These are phyloP conservation scores for Catharus bicknelli DNA, from an alignment of 2,113 vertebrate genomes.

Conservation along the genomic window DNA sequence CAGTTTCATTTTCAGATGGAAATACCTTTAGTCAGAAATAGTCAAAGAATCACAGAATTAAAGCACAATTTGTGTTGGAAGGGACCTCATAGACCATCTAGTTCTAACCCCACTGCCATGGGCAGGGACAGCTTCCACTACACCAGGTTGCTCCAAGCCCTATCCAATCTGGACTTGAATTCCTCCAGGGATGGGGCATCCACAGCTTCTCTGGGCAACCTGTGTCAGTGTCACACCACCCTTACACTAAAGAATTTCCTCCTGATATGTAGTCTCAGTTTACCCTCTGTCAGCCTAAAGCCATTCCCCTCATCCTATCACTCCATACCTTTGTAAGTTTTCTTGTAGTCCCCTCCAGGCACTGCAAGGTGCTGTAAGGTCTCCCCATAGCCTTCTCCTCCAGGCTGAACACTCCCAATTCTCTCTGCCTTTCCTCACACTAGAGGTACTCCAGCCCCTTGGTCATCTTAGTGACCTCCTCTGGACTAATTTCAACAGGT, in stretches of 20 bases:
- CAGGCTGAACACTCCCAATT: neutral
- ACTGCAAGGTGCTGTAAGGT: neutral
- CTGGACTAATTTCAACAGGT: neutral
- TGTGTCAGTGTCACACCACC: neutral
- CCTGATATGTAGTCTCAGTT: neutral
- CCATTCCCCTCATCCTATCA: neutral
- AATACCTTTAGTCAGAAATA: neutral
- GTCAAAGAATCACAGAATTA: neutral
- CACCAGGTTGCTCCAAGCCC: fast-evolving
- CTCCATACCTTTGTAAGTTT: neutral
- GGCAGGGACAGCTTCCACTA: neutral
- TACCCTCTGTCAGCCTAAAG: neutral
- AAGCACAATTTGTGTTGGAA: neutral
- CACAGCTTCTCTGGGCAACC: fast-evolving
- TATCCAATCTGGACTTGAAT: neutral
- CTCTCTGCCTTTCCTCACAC: neutral
- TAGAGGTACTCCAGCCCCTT: neutral
- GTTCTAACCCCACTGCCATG: neutral
- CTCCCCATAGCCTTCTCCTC: neutral
- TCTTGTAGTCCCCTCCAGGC: neutral
- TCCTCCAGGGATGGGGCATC: neutral
- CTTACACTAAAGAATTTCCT: neutral
- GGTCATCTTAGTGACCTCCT: neutral
- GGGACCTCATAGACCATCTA: neutral
- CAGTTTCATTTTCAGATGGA: neutral